Base-by-base conservation (phyloP, 2,113 vertebrate genomes). In the Sinosuthora webbiana region DNA sequence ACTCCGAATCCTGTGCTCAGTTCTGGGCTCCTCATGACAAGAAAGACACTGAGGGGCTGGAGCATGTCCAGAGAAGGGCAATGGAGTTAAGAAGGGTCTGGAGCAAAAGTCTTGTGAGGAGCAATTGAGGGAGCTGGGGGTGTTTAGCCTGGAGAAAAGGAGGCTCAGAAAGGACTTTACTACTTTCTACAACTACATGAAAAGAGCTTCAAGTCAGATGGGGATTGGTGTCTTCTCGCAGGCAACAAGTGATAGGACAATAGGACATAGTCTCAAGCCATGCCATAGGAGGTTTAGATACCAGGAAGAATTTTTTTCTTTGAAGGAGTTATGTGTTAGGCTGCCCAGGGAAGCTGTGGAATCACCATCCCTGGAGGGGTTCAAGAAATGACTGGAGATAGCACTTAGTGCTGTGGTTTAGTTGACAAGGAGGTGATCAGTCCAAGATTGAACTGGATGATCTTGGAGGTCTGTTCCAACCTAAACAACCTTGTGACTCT, bases 1-100 rank as follows among this genome's bases (percentile, higher is more conserved):
- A 2, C 31, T 37, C 2, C 2, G 0, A 73, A 14, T 33, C 0
- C 25, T 57, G 25, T 23, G 35, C 1, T 37, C 59, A 80, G 17
- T 50, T 73, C 44, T 57, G 59, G 42, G 27, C 1, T 0, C 22
- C 18, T 64, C 35, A 31, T 0, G 2, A 42, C 42, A 57, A 47
- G 11, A 56, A 4, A 31, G 25, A 23, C 14, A 49, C 0, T 27
- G 49, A 88, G 17, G 17, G 5, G 49, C 41, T 41, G 25, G 13
- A 71, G 9, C 0, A 1, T 2, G 10, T 42, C 45, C 56, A 62
- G 55, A 50, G 37, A 35, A 79, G 11, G 14, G 28, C 35, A 80
- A 19, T 1, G 1, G 42, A 49, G 17, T 3, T 49, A 50, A 2
- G 30, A 62, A 79, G 13, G 11, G 3, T n/a, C 35, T 25, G 18